Percentiles rank a stretch among this genome's conserved stretches.
phyloP scores from a whole-genome alignment of 2,797 vertebrate genomes.

The Peromyscus melanophrys region DNA sequence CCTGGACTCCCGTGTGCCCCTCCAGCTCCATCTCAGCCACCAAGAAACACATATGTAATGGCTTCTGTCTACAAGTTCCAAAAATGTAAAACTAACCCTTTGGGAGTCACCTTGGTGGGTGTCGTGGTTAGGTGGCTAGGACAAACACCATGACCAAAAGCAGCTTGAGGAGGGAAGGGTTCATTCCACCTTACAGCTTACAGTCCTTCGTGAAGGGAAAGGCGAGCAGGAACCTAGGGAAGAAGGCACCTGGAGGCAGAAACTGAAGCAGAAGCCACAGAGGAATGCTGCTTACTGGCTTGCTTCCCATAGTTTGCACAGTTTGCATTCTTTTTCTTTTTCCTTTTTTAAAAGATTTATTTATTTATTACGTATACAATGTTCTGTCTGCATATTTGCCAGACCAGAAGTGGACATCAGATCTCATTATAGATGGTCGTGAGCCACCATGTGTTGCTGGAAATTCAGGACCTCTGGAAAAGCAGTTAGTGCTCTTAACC shows the following conservation, averaged over 20 bases:
- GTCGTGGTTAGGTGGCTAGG: not conserved
- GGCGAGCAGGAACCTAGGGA: not conserved
- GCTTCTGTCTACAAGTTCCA: not conserved
- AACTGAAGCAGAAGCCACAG: not conserved
- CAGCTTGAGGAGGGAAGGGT: not conserved
- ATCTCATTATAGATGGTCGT: too few species aligned
- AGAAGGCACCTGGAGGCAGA: not conserved
- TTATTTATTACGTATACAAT: too few species aligned
- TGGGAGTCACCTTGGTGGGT: not conserved
- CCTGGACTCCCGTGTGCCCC: not conserved
- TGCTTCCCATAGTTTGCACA: too few species aligned
- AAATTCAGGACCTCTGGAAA: too few species aligned
- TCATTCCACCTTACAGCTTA: not conserved
- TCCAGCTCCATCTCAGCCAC: not conserved
- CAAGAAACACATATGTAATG: not conserved
- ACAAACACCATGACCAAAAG: not conserved
- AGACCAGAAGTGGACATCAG: too few species aligned
- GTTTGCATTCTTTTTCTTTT: too few species aligned
- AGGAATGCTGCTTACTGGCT: not conserved
- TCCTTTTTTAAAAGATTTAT: too few species aligned
- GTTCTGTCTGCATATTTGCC: too few species aligned
- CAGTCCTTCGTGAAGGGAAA: not conserved
- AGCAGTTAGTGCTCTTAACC: too few species aligned
- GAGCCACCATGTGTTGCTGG: too few species aligned
- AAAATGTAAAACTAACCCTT: not conserved